phyloP scores from a whole-genome alignment of 2,113 vertebrate genomes.

The Pachycephala philippinensis region DNA sequence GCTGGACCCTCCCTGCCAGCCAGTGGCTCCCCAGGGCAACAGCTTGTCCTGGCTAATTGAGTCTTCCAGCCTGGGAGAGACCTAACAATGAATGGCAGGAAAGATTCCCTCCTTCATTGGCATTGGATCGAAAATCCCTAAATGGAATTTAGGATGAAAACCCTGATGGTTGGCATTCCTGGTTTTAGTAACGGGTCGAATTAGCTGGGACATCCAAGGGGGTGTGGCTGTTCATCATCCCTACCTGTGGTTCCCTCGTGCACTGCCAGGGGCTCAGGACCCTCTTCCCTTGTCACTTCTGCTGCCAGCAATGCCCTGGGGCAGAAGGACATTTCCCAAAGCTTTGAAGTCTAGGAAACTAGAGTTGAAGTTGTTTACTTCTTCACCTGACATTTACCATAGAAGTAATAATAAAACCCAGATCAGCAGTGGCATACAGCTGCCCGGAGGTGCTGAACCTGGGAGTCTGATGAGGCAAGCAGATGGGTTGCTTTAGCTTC shows the following conservation, averaged over 20 bases:
- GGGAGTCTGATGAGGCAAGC: background rate
- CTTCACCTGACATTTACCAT: background rate
- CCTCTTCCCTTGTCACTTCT: background rate
- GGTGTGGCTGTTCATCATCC: background rate
- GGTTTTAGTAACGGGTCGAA: background rate
- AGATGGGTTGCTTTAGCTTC: background rate
- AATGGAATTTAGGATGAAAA: background rate
- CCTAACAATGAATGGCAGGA: background rate
- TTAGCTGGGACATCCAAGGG: background rate
- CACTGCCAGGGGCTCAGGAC: background rate
- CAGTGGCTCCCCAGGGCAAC: background rate
- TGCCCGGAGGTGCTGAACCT: background rate
- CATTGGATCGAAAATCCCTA: rapidly evolving
- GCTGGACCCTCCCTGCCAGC: background rate
- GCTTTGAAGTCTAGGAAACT: background rate
- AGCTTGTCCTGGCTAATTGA: background rate
- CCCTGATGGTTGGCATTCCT: background rate
- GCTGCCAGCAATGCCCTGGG: background rate
- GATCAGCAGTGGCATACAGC: background rate
- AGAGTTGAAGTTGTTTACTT: background rate
- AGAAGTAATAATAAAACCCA: background rate
- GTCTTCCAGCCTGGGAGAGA: background rate
- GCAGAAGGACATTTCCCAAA: background rate
- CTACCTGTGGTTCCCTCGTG: rapidly evolving
- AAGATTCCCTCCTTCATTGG: background rate